phyloP scores from a whole-genome alignment of 2,797 vertebrate species.

The Helostoma temminkii region DNA sequence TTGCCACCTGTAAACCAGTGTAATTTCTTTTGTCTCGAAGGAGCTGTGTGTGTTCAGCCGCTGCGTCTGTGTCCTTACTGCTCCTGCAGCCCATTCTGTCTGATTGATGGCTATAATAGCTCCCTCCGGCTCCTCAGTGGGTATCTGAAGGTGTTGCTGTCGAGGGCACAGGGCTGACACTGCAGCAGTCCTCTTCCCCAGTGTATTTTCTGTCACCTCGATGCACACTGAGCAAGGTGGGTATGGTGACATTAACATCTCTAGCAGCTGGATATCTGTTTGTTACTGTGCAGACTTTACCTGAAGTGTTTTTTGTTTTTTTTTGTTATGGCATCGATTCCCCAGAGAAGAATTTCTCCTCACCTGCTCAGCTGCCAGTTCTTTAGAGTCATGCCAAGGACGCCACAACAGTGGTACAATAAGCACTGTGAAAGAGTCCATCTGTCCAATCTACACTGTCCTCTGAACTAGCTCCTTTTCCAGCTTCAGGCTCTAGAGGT shows the following conservation, averaged over 20 bases:
- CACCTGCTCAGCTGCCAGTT: background rate
- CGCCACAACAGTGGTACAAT: constrained; percentile 4
- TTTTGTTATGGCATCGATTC: background rate
- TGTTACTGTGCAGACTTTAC: constrained; percentile 1
- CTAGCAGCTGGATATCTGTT: constrained; percentile 5
- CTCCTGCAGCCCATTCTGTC: constrained; percentile 32
- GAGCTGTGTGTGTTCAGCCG: constrained; percentile 18
- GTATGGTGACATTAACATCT: background rate
- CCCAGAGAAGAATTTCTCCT: background rate
- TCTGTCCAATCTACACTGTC: background rate
- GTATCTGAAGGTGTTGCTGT: constrained; percentile 38
- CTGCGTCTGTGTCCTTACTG: constrained; percentile 51
- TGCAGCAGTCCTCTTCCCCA: constrained; percentile 29
- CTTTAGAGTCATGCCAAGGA: constrained; percentile 5
- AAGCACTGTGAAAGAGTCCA: background rate
- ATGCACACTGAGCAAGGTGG: background rate
- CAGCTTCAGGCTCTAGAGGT: no score
- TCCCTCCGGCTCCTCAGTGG: constrained; percentile 44
- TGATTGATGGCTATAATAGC: constrained; percentile 66
- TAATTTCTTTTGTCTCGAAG: constrained; percentile 5
- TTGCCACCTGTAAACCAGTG: no score
- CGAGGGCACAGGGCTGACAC: constrained; percentile 27
- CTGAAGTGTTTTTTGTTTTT: background rate
- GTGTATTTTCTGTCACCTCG: constrained; percentile 15
- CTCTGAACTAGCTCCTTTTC: background rate